Conservation (phyloP, 30 jellyfish, hydroid and myxozoan species). For the Pseudorhiza aurosa region DNA sequence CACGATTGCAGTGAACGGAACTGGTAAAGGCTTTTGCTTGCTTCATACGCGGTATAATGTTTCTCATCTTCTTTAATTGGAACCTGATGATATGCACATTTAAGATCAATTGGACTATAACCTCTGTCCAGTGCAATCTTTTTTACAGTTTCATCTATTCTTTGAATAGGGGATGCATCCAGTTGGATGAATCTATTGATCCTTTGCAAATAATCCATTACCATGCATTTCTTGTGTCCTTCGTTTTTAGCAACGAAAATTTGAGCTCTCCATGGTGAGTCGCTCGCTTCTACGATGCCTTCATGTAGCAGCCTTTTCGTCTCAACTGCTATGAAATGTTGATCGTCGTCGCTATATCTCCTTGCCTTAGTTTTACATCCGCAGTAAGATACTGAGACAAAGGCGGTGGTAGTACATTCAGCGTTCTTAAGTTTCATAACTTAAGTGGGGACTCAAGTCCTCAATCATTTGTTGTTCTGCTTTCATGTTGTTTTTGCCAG, state of each 20-base stretch:
- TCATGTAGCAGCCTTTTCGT: constrained; percentile 31
- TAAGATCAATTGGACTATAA: constrained; percentile 46
- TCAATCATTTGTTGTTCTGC: constrained; percentile 33
- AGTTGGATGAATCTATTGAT: constrained; percentile 55
- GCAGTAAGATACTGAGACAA: constrained; percentile 15
- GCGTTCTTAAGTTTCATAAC: constrained; percentile 21
- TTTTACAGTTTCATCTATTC: constrained; percentile 30
- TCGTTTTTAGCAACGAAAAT: constrained; percentile 42
- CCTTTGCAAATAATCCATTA: constrained; percentile 67
- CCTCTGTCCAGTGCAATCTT: constrained; percentile 31
- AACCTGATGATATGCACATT: constrained; percentile 71
- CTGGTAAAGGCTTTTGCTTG: constrained; percentile 19
- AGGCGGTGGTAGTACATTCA: constrained; percentile 42
- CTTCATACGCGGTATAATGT: constrained; percentile 57
- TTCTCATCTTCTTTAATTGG: constrained; percentile 15
- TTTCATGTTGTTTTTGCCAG: constrained; percentile 46
- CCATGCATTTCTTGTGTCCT: constrained; percentile 39
- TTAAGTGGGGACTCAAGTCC: constrained; percentile 12
- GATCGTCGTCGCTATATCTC: constrained; percentile 33
- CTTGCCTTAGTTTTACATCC: constrained; percentile 43
- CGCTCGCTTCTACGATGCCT: constrained; percentile 62
- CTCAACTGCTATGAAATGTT: constrained; percentile 57
- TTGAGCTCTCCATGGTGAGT: constrained; percentile 78
- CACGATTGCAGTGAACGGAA: too few relatives aligned
- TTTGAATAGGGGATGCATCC: constrained; percentile 80